Conservation (phyloP, 2,888 invertebrate species). For the Kryphioiulus occultus region DNA sequence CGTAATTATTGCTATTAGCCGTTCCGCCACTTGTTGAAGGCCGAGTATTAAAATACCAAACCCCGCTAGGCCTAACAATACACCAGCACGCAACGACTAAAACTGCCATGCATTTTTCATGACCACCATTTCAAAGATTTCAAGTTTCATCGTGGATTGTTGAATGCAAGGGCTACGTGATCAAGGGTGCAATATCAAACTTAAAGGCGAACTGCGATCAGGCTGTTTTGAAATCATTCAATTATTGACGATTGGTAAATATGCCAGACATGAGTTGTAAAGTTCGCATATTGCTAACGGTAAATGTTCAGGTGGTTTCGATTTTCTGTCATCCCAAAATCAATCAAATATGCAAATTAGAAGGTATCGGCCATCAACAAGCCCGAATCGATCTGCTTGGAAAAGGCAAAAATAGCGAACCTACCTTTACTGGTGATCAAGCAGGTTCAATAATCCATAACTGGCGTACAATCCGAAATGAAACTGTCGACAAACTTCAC, state of each 20-base stretch:
- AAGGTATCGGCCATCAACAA: background rate
- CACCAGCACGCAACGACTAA: background rate
- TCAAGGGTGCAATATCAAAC: background rate
- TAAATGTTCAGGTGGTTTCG: background rate
- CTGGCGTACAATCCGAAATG: background rate
- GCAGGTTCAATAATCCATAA: background rate
- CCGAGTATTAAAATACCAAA: background rate
- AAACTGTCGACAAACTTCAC: background rate
- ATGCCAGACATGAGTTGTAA: background rate
- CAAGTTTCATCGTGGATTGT: background rate
- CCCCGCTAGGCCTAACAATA: background rate
- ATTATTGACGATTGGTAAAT: background rate
- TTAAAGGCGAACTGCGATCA: background rate
- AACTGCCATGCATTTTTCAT: background rate
- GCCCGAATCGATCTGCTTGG: background rate
- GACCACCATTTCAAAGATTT: background rate
- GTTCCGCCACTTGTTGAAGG: slow-evolving; percentile 17
- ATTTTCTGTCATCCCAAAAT: background rate
- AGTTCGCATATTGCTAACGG: background rate
- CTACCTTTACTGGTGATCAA: background rate
- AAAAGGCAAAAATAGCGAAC: background rate
- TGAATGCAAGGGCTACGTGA: background rate
- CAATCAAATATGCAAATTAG: background rate
- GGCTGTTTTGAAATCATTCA: background rate
- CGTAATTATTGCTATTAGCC: background rate